Evolutionary conservation across 2,888 invertebrate species (phyloP), one percentile per base, ranked within the genome.

Genomic region (Lasioglossum zephyrum): DNA sequence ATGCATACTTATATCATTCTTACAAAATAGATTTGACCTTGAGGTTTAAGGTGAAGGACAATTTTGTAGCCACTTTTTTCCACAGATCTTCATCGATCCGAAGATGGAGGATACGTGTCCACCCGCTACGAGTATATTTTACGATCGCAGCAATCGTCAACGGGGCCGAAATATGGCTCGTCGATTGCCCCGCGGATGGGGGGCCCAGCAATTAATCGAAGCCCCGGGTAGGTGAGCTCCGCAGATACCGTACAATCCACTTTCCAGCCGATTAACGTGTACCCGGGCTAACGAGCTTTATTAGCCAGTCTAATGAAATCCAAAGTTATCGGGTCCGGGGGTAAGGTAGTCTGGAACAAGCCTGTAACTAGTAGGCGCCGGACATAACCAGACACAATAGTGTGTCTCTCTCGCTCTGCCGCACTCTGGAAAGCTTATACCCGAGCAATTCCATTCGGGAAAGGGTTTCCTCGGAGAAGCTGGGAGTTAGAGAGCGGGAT

Each of bases 191-290:
- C 6, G 22, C 66, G 8, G 0, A 66, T 60, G 53, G 18, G 49
- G 49, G 22, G 4, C 36, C 16, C 6, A 8, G n/a, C 72, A 22
- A 79, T 79, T 77, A 81, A 81, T 81, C 41, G 73, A 9, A 4
- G 36, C 53, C 36, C 79, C 49, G 11, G 26, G n/a, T 60, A 47
- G 53, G 57, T 47, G 57, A 73, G 31, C 44, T 36, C 18, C 80
- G 49, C 26, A 31, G 69, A 63, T 53, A 31, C 76, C 49, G 13
- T 72, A 60, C 77, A 69, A 80, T 85, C 81, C 80, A 78, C 76
- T 84, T 84, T 74, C 77, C 80, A 49, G 22, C 74, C 79, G 84
- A 83, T 88, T 88, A 87, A 77, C 80, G 82, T 80, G 73, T 57
- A 31, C 70, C 81, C 73, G 16, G 80, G 78, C 66, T 87, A 87